phyloP scores from a whole-genome alignment of 2,888 invertebrate genomes.

The Diloba caeruleocephala region DNA sequence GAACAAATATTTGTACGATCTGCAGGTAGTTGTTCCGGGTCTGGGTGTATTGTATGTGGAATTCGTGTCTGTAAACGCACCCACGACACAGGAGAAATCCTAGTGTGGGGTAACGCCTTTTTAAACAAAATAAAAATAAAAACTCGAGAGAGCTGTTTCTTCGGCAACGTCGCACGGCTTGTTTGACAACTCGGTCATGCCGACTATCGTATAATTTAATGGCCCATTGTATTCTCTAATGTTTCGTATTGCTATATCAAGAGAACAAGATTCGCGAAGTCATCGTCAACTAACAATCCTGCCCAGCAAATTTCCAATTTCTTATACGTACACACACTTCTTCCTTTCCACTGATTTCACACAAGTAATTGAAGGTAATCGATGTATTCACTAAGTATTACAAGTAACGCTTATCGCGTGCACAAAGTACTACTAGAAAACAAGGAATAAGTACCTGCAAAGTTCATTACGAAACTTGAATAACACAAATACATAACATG shows the following conservation, averaged over 20 bases:
- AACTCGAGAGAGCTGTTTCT: conserved; percentile 42
- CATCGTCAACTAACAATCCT: conserved; percentile 23
- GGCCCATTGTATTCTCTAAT: conserved; percentile 69
- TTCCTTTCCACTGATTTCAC: conserved; percentile 38
- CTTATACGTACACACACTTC: conserved; percentile 22
- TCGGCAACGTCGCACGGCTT: conserved; percentile 64
- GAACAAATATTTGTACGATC: too few species aligned
- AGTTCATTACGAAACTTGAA: conserved; percentile 69
- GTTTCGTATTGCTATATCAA: conserved; percentile 36
- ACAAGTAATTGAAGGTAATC: conserved; percentile 29
- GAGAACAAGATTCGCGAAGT: conserved; percentile 25
- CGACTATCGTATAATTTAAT: conserved; percentile 69
- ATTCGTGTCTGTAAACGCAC: too few species aligned
- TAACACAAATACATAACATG: conserved; percentile 69
- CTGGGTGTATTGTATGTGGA: too few species aligned
- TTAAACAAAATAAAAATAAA: too few species aligned
- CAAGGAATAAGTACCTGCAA: conserved; percentile 56
- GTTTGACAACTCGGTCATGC: conserved; percentile 65
- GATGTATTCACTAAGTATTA: conserved; percentile 35
- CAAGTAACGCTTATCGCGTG: conserved; percentile 52
- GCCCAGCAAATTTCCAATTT: conserved; percentile 34
- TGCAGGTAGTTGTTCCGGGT: too few species aligned
- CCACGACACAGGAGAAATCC: too few species aligned
- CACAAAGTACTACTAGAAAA: conserved; percentile 52
- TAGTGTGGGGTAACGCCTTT: too few species aligned